Conservation (phyloP, 1,140 invertebrate genomes). For the Cherax destructor region DNA sequence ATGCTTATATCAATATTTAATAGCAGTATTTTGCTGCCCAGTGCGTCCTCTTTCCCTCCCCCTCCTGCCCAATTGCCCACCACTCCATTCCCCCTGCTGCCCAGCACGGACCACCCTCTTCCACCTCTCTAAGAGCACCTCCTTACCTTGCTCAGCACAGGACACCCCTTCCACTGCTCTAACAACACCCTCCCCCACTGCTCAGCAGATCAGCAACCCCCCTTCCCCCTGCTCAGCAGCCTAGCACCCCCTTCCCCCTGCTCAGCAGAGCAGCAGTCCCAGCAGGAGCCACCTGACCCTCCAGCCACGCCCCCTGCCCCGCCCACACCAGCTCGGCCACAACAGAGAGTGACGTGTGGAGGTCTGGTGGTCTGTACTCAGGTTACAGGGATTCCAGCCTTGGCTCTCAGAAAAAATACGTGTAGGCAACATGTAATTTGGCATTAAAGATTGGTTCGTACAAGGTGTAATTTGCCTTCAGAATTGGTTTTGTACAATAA, state of each 20-base stretch:
- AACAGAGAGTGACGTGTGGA: slow-evolving; percentile 36
- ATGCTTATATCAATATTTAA: no score
- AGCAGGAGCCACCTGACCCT: slow-evolving; percentile 27
- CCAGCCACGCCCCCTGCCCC: slow-evolving; percentile 36
- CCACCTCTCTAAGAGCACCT: not conserved
- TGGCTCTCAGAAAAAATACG: slow-evolving; percentile 8
- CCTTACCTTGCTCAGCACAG: not conserved
- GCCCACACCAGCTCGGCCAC: slow-evolving; percentile 30
- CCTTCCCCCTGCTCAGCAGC: no score
- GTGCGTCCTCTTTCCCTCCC: not conserved
- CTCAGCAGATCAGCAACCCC: no score
- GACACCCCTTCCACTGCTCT: not conserved
- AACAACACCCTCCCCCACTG: no score
- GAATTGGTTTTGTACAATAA: no score
- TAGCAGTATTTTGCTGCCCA: no score
- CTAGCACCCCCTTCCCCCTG: not conserved
- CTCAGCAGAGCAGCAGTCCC: slow-evolving; percentile 6
- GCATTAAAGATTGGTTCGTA: slow-evolving; percentile 25
- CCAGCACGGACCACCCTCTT: not conserved
- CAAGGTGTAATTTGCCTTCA: not conserved
- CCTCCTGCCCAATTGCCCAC: not conserved
- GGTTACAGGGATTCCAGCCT: slow-evolving; percentile 23
- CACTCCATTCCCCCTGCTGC: not conserved
- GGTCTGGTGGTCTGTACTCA: slow-evolving; percentile 31
- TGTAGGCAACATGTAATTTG: slow-evolving; percentile 32